phyloP scores from a whole-genome alignment of 2,113 vertebrate species.

The Dicaeum eximium region DNA sequence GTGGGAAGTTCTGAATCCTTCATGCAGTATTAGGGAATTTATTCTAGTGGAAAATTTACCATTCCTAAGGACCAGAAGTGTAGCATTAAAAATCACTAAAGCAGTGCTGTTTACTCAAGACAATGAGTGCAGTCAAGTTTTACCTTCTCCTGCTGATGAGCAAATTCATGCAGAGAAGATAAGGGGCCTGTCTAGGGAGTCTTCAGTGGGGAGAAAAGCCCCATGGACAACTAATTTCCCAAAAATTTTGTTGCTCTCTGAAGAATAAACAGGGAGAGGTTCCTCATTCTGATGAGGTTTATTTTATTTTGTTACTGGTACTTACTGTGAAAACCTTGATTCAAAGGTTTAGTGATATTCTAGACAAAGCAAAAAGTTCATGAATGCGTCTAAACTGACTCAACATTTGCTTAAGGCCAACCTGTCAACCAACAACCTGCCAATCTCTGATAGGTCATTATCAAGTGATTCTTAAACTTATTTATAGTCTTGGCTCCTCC shows the following conservation, averaged over 20 bases:
- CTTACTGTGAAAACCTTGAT: fast-evolving
- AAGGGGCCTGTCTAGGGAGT: not conserved
- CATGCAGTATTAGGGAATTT: not conserved
- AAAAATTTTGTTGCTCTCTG: not conserved
- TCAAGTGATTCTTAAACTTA: not conserved
- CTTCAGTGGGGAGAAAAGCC: not conserved
- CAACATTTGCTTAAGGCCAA: not conserved
- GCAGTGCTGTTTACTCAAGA: not conserved
- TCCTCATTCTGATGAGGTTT: not conserved
- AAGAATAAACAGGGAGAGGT: not conserved
- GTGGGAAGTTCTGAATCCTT: not conserved
- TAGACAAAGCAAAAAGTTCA: not conserved
- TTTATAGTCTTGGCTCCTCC: not conserved
- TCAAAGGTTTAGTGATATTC: not conserved
- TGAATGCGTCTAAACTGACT: not conserved
- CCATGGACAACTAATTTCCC: not conserved
- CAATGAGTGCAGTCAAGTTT: not conserved
- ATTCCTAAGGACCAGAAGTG: not conserved
- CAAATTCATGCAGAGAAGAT: not conserved
- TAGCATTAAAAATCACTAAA: not conserved
- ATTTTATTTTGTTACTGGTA: not conserved
- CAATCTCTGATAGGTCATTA: not conserved
- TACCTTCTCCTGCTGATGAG: not conserved
- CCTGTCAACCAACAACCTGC: not conserved
- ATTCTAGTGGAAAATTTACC: not conserved